Base-by-base conservation (phyloP, 2,797 vertebrate genomes). In the Columba guinea region DNA sequence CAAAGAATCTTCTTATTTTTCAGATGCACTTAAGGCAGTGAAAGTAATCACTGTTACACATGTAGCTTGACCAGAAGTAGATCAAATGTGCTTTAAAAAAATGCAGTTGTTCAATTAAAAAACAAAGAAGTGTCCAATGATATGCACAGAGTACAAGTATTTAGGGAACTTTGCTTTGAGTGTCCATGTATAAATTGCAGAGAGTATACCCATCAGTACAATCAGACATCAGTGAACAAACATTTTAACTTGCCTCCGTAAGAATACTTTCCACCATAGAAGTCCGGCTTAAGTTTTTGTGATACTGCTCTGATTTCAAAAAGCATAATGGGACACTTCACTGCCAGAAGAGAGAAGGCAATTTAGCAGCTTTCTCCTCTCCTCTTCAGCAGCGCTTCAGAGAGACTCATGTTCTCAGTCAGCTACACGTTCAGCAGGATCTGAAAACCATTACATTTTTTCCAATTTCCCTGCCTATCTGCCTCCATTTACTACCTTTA, bases 101-200 rank as follows among this genome's bases (percentile, higher is more conserved):
- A 10, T 2, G 15, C 26, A 48, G 41, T 26, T 53, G 8, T 58
- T 69, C 18, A 59, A 22, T 30, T 35, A 21, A 79, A 59, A 81
- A 69, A 6, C 21, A 67, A 67, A 20, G 46, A 7, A 8, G 48
- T 0, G 0, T 28, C 22, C 44, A 75, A 5, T 9, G 34, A 71
- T 27, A 60, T 24, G 44, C 14, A 80, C 12, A 19, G 5, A 44
- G 56, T 15, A n/a, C 10, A 23, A 56, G 11, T 30, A 56, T 3
- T 59, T 1, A 35, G 46, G 79, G 12, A 75, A 48, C 32, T 84
- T 15, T 27, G 21, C 37, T 55, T 53, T 63, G 23, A 64, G 30
- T 48, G 19, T 10, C 67, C 49, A 75, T 1, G 0, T 27, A 56
- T 28, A 32, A 17, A 8, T 0, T 56, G 53, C 16, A 13, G 55